These are phyloP conservation scores for Eriocheir sinensis DNA, from an alignment of 1,140 invertebrate species.

Conservation along the genomic window DNA sequence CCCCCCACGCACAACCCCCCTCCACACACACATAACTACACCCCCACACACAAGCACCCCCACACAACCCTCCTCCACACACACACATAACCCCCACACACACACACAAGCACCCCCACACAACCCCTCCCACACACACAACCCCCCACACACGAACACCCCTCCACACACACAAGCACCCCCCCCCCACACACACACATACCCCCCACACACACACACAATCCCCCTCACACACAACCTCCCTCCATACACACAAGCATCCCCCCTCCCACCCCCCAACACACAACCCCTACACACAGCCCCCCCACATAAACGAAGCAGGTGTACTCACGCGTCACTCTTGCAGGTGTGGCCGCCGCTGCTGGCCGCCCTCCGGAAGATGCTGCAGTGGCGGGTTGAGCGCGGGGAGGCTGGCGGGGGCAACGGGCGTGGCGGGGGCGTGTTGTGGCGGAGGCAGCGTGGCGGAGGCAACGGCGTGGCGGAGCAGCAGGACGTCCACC, in stretches of 20 bases:
- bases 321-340: background rate
- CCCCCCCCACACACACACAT: no score
- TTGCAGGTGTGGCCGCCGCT: conserved; percentile 64
- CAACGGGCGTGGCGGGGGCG: background rate
- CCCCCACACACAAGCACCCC: background rate
- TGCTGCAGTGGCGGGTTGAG: conserved; percentile 7
- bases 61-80: background rate
- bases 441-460: background rate
- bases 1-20: no score
- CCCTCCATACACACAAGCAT: background rate
- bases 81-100: background rate
- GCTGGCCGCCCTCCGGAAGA: conserved; percentile 25
- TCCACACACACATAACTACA: no score
- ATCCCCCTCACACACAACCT: no score
- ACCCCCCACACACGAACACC: no score
- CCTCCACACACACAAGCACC: no score
- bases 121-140: background rate
- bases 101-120: background rate
- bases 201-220: no score
- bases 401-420: background rate
- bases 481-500: conserved; percentile 18
- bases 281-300: background rate
- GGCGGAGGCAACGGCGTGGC: background rate
- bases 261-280: background rate
- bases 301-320: no score